These are phyloP conservation scores for Epirrhoe tristata DNA, from an alignment of 2,888 invertebrate species.

Conservation along the genomic window DNA sequence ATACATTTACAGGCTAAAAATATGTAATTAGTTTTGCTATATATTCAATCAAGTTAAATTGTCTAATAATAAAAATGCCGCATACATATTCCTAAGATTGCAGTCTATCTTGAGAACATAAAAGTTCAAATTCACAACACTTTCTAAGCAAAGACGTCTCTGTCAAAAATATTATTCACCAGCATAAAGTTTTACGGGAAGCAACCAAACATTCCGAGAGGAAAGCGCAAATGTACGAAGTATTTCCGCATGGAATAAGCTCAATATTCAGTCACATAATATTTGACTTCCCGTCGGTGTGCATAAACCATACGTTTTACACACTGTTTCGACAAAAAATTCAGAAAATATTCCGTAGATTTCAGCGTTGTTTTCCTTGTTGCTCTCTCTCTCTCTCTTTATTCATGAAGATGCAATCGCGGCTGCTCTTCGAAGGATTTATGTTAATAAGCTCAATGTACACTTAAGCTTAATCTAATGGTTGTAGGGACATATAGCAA, in stretches of 20 bases:
- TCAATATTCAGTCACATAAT: slow-evolving; percentile 19
- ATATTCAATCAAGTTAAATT: too few relatives aligned
- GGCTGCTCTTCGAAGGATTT: neutral
- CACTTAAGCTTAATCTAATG: neutral
- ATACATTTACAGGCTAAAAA: too few relatives aligned
- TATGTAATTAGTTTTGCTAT: too few relatives aligned
- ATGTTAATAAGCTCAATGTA: neutral
- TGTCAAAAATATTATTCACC: slow-evolving; percentile 1
- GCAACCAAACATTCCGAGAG: slow-evolving; percentile 10
- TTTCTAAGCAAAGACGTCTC: neutral
- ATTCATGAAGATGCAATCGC: neutral
- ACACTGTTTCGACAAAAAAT: slow-evolving; percentile 5
- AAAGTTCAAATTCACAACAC: neutral
- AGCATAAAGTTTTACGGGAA: slow-evolving; percentile 7
- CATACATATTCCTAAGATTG: too few relatives aligned
- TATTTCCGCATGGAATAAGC: slow-evolving; percentile 19
- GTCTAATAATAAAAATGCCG: too few relatives aligned
- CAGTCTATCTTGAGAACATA: neutral
- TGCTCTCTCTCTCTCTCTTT: slow-evolving; percentile 6
- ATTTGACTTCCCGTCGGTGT: slow-evolving; percentile 13
- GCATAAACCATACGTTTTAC: slow-evolving; percentile 4
- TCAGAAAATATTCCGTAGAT: slow-evolving; percentile 4
- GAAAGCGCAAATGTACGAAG: slow-evolving; percentile 5
- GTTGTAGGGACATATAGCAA: neutral
- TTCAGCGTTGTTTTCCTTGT: slow-evolving; percentile 9